Conservation (phyloP, 2,113 vertebrate species). For the Paramisgurnus dabryanus region DNA sequence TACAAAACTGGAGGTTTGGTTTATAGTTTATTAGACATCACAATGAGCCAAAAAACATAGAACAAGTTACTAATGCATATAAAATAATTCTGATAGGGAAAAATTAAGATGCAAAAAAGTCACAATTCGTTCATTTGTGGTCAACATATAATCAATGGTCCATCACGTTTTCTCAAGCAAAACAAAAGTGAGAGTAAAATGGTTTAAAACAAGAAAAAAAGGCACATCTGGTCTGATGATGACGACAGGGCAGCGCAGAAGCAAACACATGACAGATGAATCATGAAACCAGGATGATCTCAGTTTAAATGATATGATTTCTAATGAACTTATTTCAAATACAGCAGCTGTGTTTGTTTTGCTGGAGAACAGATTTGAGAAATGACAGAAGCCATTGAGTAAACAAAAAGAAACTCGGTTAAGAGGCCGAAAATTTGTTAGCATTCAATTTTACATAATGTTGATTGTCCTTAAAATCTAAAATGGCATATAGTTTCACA, state of each 20-base stretch:
- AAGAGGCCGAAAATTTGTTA: background rate
- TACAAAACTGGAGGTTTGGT: constrained; percentile 42
- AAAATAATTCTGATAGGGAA: constrained; percentile 51
- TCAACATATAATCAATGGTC: background rate
- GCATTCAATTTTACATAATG: constrained; percentile 18
- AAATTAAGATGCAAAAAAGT: constrained; percentile 21
- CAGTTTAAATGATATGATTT: background rate
- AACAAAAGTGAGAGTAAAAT: constrained; percentile 23
- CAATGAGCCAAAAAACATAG: constrained; percentile 74
- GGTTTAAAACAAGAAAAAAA: constrained; percentile 41
- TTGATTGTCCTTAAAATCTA: constrained; percentile 57
- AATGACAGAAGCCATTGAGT: background rate
- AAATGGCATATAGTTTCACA: constrained; percentile 37
- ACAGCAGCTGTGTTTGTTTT: constrained; percentile 26
- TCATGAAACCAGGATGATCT: background rate
- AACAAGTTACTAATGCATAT: constrained; percentile 65
- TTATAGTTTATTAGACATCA: constrained; percentile 77
- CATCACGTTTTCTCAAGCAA: constrained; percentile 4
- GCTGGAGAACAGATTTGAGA: constrained; percentile 11
- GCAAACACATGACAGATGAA: constrained; percentile 11
- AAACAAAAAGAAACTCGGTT: constrained; percentile 11
- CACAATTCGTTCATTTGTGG: background rate
- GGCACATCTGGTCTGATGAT: constrained; percentile 44
- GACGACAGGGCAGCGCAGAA: constrained; percentile 12
- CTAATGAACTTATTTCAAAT: constrained; percentile 7